Conservation (phyloP, 2,888 invertebrate genomes). For the Drymonia ruficornis region DNA sequence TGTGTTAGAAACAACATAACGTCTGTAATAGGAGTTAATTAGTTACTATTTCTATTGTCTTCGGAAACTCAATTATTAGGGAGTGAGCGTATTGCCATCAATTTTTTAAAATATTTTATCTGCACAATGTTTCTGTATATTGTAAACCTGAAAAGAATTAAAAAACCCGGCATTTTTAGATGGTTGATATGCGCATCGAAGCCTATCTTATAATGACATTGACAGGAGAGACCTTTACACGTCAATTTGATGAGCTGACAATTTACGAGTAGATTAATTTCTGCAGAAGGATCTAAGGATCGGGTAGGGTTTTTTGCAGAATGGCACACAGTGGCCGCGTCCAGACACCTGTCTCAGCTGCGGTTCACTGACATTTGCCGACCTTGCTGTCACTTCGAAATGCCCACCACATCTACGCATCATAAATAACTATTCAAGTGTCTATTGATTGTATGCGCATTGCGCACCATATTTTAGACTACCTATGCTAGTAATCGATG, state of each 20-base stretch:
- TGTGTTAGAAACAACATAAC: too few relatives aligned
- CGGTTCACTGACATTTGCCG: constrained; percentile 35
- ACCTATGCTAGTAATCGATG: not conserved
- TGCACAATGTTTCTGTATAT: too few relatives aligned
- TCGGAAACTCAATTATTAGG: too few relatives aligned
- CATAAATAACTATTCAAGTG: constrained; percentile 2
- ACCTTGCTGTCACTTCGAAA: constrained; percentile 13
- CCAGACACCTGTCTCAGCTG: constrained; percentile 29
- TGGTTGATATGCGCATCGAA: not conserved
- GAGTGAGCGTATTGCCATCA: too few relatives aligned
- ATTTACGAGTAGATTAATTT: constrained; percentile 7
- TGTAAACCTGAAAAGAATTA: too few relatives aligned
- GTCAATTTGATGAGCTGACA: constrained; percentile 1
- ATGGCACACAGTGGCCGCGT: constrained; percentile 12
- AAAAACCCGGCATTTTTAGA: too few relatives aligned
- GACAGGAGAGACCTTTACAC: constrained; percentile 4
- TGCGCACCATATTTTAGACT: not conserved
- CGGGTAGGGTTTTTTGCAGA: constrained; percentile 7
- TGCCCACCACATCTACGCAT: constrained; percentile 14
- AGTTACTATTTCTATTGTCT: too few relatives aligned
- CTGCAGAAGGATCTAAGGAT: not conserved
- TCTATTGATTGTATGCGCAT: constrained; percentile 2
- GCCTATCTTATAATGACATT: not conserved
- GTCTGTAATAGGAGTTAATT: too few relatives aligned
- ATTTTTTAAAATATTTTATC: too few relatives aligned